These are phyloP conservation scores for roundworm (Caenorhabditis elegans) DNA, from an alignment of 1,140 invertebrate genomes.

Conservation along the genomic window WBcel235 BX284602.5:11749001-11749500, in stretches of 20 bases:
- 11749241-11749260: not conserved
- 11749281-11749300: not conserved
- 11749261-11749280: not conserved
- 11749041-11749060: too few species aligned
- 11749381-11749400: constrained; percentile 12
- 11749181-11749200: too few species aligned
- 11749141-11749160: too few species aligned
- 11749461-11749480: not conserved
- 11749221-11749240: constrained; percentile 28
- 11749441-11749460: constrained; percentile 1
- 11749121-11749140: too few species aligned
- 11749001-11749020: not conserved
- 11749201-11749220: too few species aligned
- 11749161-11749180: too few species aligned
- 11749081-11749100: too few species aligned
- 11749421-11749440: constrained; percentile 30
- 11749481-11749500: not conserved
- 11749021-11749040: not conserved
- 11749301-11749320: constrained; percentile 21
- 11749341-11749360: constrained; percentile 21
- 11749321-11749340: constrained; percentile 8
- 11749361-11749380: constrained; percentile 30
- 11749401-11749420: constrained; percentile 15
- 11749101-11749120: too few species aligned
- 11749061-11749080: too few species aligned